Base-by-base conservation (phyloP, 1,140 invertebrate genomes). In the Drosophila kepulauana region DNA sequence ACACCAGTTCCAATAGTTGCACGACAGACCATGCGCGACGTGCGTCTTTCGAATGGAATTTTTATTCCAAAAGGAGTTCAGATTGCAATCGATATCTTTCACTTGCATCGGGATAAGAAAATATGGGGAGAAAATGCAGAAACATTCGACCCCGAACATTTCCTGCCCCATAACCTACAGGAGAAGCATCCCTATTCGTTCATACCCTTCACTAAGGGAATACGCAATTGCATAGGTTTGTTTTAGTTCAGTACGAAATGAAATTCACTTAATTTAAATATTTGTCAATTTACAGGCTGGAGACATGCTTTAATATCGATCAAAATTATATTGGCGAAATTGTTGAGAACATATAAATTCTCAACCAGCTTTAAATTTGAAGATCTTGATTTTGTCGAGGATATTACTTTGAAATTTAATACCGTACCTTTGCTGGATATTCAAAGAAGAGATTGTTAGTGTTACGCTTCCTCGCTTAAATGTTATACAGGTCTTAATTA, bases 111-210 rank as follows among this genome's bases (percentile, higher is more conserved):
- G 5, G 85, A 81, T 41, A 81, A 87, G 78, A 56, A 63, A 30
- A 65, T 90, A 20, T 92, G 91, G 91, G 91, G 91, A n/a, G 62
- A 70, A 2, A 61, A 91, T n/a, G 92, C 92, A 0, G 61, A 88
- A 51, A 66, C 57, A 51, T 93, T 93, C 7, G 79, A 91, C 79
- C 92, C 92, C 1, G 92, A 93, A 30, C 73, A 92, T 33, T 93
- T 93, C 20, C 64, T 90, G 25, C 75, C 80, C 0, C 75, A 85
- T 28, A 82, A 91, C 51, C 58, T 79, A 4, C 66, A 49, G 15
- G 76, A 80, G 15, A 89, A 78, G 41, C 82, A 91, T 70, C 82
- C 91, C 0, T 92, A 81, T 52, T 75, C 85, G 2, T 93, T 75
- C 65, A 82, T 92, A 51, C 91, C 92, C 3, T 93, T 93, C 48